Percentiles rank a stretch among this genome's conserved stretches.
Evolutionary conservation across 2,888 invertebrate genomes (phyloP).

Genomic region (Dryocosmus kuriphilus): DNA sequence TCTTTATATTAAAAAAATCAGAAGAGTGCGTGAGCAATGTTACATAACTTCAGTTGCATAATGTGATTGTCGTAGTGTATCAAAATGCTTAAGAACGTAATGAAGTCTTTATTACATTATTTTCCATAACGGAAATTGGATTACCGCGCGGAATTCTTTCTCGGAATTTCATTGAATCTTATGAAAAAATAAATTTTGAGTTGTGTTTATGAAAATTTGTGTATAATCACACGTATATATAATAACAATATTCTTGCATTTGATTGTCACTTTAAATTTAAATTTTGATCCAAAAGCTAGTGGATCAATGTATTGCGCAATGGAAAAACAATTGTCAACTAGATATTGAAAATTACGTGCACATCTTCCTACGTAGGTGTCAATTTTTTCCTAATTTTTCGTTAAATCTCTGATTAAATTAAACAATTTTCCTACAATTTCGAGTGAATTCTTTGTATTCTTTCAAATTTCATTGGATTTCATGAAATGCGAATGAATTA

Average conservation of each 20-base stretch:
- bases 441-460: too few species aligned
- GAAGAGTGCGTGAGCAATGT: conserved; percentile 1
- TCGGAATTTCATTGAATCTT: neutral
- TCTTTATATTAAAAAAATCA: neutral
- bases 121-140: neutral
- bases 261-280: too few species aligned
- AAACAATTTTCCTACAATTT: too few species aligned
- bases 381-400: neutral
- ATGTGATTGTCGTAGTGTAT: conserved; percentile 3
- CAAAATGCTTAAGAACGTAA: conserved; percentile 1
- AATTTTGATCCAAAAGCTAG: too few species aligned
- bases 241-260: conserved; percentile 24
- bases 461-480: too few species aligned
- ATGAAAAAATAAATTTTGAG: conserved; percentile 2
- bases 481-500: too few species aligned
- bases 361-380: too few species aligned
- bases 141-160: neutral
- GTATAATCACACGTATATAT: conserved; percentile 51
- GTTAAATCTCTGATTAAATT: too few species aligned
- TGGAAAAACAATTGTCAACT: too few species aligned
- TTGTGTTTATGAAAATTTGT: conserved; percentile 36
- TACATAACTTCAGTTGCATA: conserved; percentile 7
- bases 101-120: neutral
- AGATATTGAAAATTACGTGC: too few species aligned
- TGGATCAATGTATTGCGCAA: too few species aligned